Percentiles rank a stretch among this genome's conserved stretches.
Evolutionary conservation across 23 tunicate species (phyloP).

Genomic region (Trididemnum clinides): DNA sequence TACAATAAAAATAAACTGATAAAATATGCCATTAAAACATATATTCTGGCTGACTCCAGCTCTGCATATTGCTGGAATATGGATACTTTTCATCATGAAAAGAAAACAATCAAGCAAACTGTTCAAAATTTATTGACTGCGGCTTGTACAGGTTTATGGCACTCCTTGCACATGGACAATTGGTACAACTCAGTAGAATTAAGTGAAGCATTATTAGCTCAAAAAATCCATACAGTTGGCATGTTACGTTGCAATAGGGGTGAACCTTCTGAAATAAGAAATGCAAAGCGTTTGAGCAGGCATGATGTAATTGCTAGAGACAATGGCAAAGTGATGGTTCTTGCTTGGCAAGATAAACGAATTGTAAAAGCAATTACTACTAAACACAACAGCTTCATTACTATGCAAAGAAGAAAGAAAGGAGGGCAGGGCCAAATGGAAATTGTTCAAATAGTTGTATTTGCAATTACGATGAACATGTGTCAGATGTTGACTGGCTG

Average conservation of each 20-base stretch:
- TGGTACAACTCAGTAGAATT: constrained; percentile 21
- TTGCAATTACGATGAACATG: constrained; percentile 29
- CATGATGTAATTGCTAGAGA: background rate
- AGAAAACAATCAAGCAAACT: constrained; percentile 13
- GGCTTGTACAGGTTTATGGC: background rate
- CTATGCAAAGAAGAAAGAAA: background rate
- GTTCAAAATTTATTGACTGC: constrained; percentile 4
- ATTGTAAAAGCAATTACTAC: constrained; percentile 34
- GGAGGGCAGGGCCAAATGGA: background rate
- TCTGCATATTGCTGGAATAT: constrained; percentile 25
- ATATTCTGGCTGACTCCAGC: constrained; percentile 23
- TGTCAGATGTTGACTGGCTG: constrained; percentile 15
- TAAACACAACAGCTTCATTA: background rate
- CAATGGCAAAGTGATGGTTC: constrained; percentile 24
- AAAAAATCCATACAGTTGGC: background rate
- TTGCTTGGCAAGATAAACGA: constrained; percentile 33
- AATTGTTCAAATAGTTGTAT: background rate
- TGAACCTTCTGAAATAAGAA: background rate
- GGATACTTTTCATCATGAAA: constrained; percentile 8
- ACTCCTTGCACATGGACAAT: constrained; percentile 16
- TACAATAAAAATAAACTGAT: constrained; percentile 37
- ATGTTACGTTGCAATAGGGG: background rate
- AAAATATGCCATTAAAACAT: constrained; percentile 31
- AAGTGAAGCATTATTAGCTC: background rate
- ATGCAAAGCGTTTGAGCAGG: background rate